Base-by-base conservation (phyloP, 1,140 invertebrate genomes). In the Homarus americanus region DNA sequence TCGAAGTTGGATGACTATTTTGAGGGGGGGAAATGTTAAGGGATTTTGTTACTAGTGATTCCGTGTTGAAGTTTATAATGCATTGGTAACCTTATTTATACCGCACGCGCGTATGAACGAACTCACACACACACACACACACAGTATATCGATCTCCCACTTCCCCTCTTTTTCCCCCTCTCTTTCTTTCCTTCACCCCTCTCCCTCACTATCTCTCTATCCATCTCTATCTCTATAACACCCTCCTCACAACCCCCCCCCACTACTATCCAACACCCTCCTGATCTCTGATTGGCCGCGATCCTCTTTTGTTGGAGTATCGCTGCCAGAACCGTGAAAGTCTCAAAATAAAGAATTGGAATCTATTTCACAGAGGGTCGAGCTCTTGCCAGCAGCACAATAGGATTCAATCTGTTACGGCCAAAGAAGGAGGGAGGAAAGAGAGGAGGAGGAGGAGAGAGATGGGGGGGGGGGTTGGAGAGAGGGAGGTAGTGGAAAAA, bases 291-390 rank as follows among this genome's bases (percentile, higher is more conserved):
- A 78, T 78, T 78, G 75, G 75, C 75, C 44, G 3, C 40, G 38
- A 44, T 78, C 75, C 75, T 78, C 75, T 78, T 78, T 78, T 78
- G 75, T 78, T 28, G 5, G 75, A 78, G 75, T 44, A 78, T 78
- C 38, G 40, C 9, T 24, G 75, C 44, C 75, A 44, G 75, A 28
- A 49, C 34, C 75, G 12, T 78, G 63, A 78, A 78, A 78, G 75
- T 78, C 75, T 78, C 75, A 78, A 78, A 78, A 78, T 78, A 78
- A 78, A 78, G 75, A 78, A 78, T 78, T 78, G 75, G 75, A 78
- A 78, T 78, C 75, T 28, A 49, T 78, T 78, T 49, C 75, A 44
- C 44, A 49, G 75, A 24, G n/a, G 75, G 44, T 78, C 75, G 38
- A 49, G 44, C 44, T 28, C 75, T 78, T 78, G 38, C 38, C 38